These are phyloP conservation scores for Serranus cabrilla DNA, from an alignment of 2,797 vertebrate genomes.

Conservation along the genomic window DNA sequence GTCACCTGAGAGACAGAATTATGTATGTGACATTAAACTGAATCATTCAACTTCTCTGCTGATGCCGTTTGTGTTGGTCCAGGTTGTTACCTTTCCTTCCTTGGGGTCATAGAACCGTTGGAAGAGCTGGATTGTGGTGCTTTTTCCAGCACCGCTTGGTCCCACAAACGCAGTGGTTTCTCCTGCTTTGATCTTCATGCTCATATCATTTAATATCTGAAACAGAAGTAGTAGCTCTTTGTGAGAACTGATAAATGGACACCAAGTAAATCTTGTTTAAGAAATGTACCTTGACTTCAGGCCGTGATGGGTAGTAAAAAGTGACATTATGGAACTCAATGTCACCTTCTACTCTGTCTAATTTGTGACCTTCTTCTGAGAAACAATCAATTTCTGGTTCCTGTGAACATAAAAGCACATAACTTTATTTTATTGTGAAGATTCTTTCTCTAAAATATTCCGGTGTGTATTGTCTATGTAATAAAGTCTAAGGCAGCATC, in stretches of 20 bases:
- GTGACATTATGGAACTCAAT: slow-evolving; percentile 94
- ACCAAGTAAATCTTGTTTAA: not conserved
- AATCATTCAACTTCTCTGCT: not conserved
- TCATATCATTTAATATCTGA: slow-evolving; percentile 86
- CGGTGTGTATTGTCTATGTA: not conserved
- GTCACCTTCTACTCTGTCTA: slow-evolving; percentile 93
- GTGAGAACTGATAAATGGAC: not conserved
- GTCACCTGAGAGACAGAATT: slow-evolving; percentile 76
- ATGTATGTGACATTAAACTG: not conserved
- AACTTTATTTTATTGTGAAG: not conserved
- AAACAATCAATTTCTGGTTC: slow-evolving; percentile 93
- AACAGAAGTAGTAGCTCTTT: not conserved
- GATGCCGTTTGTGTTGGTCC: not conserved
- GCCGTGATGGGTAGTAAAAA: slow-evolving; percentile 94
- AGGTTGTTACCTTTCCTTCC: slow-evolving; percentile 82
- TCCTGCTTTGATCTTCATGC: slow-evolving; percentile 80
- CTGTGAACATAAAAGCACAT: slow-evolving; percentile 74
- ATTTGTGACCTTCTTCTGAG: slow-evolving; percentile 93
- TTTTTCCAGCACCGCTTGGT: slow-evolving; percentile 88
- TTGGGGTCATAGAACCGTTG: slow-evolving; percentile 88
- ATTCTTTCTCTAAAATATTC: not conserved
- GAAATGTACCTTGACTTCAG: slow-evolving; percentile 91
- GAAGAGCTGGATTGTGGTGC: slow-evolving; percentile 85
- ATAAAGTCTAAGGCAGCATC: not conserved
- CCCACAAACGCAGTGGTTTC: slow-evolving; percentile 89